Evolutionary conservation across 2,113 vertebrate species (phyloP), one percentile per base, ranked within the genome.

Genomic region (Notiomystis cincta): DNA sequence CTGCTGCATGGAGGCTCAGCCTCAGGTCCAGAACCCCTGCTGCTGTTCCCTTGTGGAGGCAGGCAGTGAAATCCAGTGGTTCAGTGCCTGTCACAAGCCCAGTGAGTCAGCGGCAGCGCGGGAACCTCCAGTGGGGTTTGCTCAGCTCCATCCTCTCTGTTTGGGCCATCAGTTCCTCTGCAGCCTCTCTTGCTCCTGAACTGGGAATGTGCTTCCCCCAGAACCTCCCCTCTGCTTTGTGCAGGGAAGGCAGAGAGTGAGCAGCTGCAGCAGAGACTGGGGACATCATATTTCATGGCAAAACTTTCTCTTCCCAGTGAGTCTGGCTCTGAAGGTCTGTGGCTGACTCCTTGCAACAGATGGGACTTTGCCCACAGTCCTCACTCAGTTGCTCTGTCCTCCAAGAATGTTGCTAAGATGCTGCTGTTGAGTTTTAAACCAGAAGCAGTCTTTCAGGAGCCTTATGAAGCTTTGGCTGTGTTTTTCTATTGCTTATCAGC

Each of bases 41-140:
- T 90, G 89, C 44, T 50, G 44, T 28, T 69, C 20, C 9, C 23
- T 3, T 27, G 2, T 11, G 18, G 31, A 38, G 38, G 38, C 17
- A 31, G 54, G 42, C 30, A 42, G 66, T 11, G 51, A 73, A 58
- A 35, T 5, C 2, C 0, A 0, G 27, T 0, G 0, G 27, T 17
- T 64, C 37, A 28, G 66, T 0, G 0, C 33, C 35, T 1, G 1
- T 28, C 48, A 8, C 35, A 7, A 42, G 15, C 47, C 18, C 0
- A 0, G 47, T 45, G 50, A 76, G 71, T 42, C 54, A 62, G 61
- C 7, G 5, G 28, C 33, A 13, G 48, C 0, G 0, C 6, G 2
- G 60, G 53, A 90, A 40, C 27, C 70, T 57, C 38, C n/a, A n/a
- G n/a, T n/a, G n/a, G n/a, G 9, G 27, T 19, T 37, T 73, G 86